Evolutionary conservation across 2,888 invertebrate species (phyloP).

Genomic region (Leistus spinibarbis): DNA sequence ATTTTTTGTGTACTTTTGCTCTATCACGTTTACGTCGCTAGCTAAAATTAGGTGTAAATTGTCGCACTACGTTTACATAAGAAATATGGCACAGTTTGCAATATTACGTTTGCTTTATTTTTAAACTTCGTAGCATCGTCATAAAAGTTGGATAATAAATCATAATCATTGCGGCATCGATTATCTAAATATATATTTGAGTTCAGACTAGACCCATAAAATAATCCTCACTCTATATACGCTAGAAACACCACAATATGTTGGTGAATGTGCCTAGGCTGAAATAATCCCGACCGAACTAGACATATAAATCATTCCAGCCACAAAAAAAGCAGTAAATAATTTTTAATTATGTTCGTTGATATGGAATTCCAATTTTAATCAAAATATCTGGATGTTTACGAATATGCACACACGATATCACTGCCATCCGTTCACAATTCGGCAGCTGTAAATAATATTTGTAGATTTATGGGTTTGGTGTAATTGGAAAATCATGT

Average conservation of each 20-base stretch:
- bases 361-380: not conserved
- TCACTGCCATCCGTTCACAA: not conserved
- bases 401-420: not conserved
- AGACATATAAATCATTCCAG: not conserved
- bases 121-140: too few relatives aligned
- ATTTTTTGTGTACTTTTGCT: constrained; percentile 29
- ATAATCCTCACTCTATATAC: too few relatives aligned
- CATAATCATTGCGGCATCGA: too few relatives aligned
- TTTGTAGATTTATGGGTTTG: not conserved
- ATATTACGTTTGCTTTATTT: not conserved
- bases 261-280: too few relatives aligned
- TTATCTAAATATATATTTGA: too few relatives aligned
- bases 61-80: not conserved
- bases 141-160: too few relatives aligned
- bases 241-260: too few relatives aligned
- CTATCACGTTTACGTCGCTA: constrained; percentile 6
- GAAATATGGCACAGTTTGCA: not conserved
- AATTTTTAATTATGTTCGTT: constrained; percentile 4
- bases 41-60: not conserved
- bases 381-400: not conserved
- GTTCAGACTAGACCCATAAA: too few relatives aligned
- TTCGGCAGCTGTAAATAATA: constrained; percentile 17
- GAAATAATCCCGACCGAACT: not conserved
- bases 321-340: not conserved
- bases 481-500: constrained; percentile 19